Percentiles rank a stretch among this genome's conserved stretches.
phyloP scores from a whole-genome alignment of 2,888 invertebrate species.

The Drosophila dives region DNA sequence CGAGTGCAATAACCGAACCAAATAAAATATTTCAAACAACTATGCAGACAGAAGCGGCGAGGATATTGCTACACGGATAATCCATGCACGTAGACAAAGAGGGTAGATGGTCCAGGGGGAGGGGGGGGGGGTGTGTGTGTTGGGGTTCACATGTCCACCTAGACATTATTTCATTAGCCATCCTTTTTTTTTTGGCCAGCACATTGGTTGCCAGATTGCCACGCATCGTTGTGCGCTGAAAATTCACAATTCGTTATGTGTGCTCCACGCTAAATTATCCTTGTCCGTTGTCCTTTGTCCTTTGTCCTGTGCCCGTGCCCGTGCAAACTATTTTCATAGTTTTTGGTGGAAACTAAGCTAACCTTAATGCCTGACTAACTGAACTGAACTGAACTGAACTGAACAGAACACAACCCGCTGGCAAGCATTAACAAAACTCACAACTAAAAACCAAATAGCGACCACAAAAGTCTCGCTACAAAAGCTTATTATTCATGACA shows the following conservation, averaged over 20 bases:
- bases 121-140: neutral
- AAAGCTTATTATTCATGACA: neutral
- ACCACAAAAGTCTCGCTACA: constrained; percentile 9
- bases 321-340: constrained; percentile 13
- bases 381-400: neutral
- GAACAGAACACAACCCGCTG: neutral
- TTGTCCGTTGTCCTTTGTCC: constrained; percentile 26
- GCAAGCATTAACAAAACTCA: neutral
- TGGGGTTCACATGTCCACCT: constrained; percentile 5
- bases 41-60: constrained; percentile 20
- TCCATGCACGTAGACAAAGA: neutral
- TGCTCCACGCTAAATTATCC: constrained; percentile 50
- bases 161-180: constrained; percentile 49
- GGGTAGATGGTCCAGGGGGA: neutral
- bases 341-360: constrained; percentile 20
- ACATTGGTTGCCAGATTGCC: neutral
- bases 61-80: neutral
- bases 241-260: constrained; percentile 26
- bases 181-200: constrained; percentile 6
- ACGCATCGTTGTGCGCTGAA: constrained; percentile 17
- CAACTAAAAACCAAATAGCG: constrained; percentile 2
- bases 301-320: neutral
- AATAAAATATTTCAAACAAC: constrained; percentile 25
- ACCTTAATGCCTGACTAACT: constrained; percentile 30
- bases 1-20: constrained; percentile 30